Conservation (phyloP, 30 jellyfish, hydroid and myxozoan genomes). For the Turritopsis dohrnii region DNA sequence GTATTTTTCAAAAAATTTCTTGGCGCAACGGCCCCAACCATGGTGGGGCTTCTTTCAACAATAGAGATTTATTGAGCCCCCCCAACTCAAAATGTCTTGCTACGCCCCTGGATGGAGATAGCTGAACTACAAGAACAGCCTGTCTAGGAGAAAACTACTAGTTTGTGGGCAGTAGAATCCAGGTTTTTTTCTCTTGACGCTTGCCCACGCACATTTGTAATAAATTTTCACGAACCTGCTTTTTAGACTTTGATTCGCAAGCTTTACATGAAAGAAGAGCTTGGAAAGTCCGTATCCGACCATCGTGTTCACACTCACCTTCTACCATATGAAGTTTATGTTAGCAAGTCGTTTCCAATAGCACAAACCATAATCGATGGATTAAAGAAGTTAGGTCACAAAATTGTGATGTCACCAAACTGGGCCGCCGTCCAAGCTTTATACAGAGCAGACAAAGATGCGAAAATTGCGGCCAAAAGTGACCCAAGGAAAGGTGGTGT, state of each 20-base stretch:
- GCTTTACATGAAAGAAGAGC: slow-evolving; percentile 60
- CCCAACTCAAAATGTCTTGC: too few species aligned
- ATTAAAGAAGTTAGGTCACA: slow-evolving; percentile 54
- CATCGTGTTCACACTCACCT: slow-evolving; percentile 67
- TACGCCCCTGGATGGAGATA: too few species aligned
- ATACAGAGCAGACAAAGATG: slow-evolving; percentile 32
- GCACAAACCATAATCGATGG: slow-evolving; percentile 42
- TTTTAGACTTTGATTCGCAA: slow-evolving; percentile 35
- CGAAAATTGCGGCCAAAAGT: slow-evolving; percentile 51
- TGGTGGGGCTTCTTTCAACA: too few species aligned
- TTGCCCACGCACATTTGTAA: too few species aligned
- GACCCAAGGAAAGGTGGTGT: slow-evolving; percentile 82
- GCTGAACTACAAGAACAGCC: too few species aligned
- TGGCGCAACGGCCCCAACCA: too few species aligned
- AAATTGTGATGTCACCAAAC: slow-evolving; percentile 15
- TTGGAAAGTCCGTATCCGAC: slow-evolving; percentile 57
- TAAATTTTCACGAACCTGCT: background rate
- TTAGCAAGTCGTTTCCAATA: slow-evolving; percentile 38
- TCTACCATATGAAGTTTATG: slow-evolving; percentile 37
- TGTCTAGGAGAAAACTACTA: too few species aligned
- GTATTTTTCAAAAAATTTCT: too few species aligned
- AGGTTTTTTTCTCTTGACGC: too few species aligned
- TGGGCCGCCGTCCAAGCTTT: slow-evolving; percentile 73
- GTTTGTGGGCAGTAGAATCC: too few species aligned
- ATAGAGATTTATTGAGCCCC: too few species aligned